Evolutionary conservation across 2,888 invertebrate species (phyloP), one percentile per base, ranked within the genome.

Genomic region (Smittia sp.): DNA sequence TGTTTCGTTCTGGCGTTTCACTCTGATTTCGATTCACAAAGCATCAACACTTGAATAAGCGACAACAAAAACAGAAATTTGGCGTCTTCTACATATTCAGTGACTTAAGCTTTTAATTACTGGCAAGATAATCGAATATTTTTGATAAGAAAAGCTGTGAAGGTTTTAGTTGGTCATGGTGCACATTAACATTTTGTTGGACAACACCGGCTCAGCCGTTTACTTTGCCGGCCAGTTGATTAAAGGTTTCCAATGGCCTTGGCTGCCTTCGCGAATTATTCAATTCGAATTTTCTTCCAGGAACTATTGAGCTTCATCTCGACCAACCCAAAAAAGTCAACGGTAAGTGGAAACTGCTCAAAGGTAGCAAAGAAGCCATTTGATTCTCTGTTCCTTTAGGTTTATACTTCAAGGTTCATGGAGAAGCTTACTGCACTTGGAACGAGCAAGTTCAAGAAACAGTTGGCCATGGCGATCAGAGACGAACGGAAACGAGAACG

Each of bases 401-500:
- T n/a, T 84, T 86, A 58, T 85, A 84, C 76, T 79, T 85, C 2
- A 83, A 84, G 74, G 77, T 86, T 1, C 83, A 82, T 74, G 87
- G 87, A 0, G 83, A 79, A 76, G 86, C 86, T 75, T 79, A 82
- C 63, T 84, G 86, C 0, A 84, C 84, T 74, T 87, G 86, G 86
- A 83, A 83, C 0, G 80, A 82, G 0, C 77, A 76, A 0, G 77
- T 79, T 39, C 77, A 77, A 18, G 6, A 13, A 25, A 20, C 69
- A 7, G 79, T 78, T 1, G 78, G 81, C 27, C 79, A 80, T 13
- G 79, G 79, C 7, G 77, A 75, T 0, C 76, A 79, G 11, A 74
- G 77, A 27, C 58, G 73, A 18, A 79, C 1, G 11, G 79, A 82
- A 52, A 80, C 80, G 0, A 80, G 79, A 13, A 70, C 69, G 1